These are phyloP conservation scores for Pseudoips prasinana DNA, from an alignment of 2,888 invertebrate genomes.

Conservation along the genomic window DNA sequence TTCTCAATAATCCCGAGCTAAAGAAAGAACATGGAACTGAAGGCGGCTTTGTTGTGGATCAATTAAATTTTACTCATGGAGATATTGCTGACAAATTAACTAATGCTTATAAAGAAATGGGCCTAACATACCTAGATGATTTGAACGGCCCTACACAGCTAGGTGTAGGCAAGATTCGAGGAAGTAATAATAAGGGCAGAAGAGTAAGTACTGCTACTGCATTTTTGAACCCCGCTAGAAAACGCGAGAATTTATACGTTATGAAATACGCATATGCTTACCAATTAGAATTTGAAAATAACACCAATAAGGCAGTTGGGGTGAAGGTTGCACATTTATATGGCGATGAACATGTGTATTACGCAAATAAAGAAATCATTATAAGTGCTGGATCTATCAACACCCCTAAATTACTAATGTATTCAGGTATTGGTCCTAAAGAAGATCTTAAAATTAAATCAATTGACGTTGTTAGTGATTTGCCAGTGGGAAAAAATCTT, in stretches of 20 bases:
- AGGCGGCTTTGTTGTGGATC: constrained; percentile 76
- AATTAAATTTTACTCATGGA: constrained; percentile 64
- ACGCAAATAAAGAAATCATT: constrained; percentile 59
- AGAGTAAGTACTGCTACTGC: constrained; percentile 81
- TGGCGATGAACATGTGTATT: constrained; percentile 44
- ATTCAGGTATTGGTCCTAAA: constrained; percentile 66
- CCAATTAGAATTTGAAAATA: constrained; percentile 44
- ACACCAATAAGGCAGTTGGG: constrained; percentile 46
- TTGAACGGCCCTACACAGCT: constrained; percentile 72
- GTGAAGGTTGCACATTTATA: constrained; percentile 49
- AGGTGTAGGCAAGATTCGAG: constrained; percentile 79
- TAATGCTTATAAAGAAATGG: constrained; percentile 73
- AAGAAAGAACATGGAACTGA: constrained; percentile 66
- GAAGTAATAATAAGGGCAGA: constrained; percentile 71
- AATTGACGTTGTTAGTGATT: constrained; percentile 50
- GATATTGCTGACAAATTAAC: constrained; percentile 55
- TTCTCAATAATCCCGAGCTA: constrained; percentile 57
- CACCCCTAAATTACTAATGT: constrained; percentile 61
- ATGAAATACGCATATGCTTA: constrained; percentile 56
- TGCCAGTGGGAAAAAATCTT: constrained; percentile 71
- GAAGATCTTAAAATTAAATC: constrained; percentile 47
- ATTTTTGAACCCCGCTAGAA: constrained; percentile 55
- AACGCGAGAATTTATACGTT: constrained; percentile 58
- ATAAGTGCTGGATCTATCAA: constrained; percentile 65
- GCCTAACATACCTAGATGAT: constrained; percentile 65